Conservation (phyloP, 2,797 vertebrate species). For the Intellagama lesueurii region DNA sequence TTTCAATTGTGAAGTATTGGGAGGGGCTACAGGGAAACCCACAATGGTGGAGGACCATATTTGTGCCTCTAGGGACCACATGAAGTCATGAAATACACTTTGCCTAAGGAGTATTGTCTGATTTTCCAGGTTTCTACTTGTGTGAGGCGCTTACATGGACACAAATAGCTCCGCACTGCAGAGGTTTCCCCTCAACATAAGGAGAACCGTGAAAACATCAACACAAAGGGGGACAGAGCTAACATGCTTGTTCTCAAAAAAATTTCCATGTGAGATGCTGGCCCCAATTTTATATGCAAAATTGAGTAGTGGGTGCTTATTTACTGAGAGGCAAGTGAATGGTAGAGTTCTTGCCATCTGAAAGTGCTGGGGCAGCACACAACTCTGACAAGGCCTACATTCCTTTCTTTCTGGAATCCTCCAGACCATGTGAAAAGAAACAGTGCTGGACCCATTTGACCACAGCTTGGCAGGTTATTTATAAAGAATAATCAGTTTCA, state of each 20-base stretch:
- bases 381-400: neutral
- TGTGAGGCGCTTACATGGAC: neutral
- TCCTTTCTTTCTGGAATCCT: neutral
- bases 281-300: neutral
- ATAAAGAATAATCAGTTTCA: too few species aligned
- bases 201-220: neutral
- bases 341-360: neutral
- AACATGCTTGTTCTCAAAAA: neutral
- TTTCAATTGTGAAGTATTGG: too few species aligned
- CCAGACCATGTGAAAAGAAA: neutral
- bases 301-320: neutral
- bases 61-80: too few species aligned
- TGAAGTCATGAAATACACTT: too few species aligned
- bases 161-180: neutral
- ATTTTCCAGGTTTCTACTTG: neutral
- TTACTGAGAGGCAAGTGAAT: neutral
- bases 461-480: too few species aligned
- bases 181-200: too few species aligned
- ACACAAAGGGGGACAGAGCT: neutral
- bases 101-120: neutral
- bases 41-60: too few species aligned
- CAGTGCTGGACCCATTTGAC: neutral
- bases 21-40: too few species aligned
- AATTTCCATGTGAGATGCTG: neutral
- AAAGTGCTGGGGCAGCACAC: neutral